A percentile compares a stretch with the other conserved stretches of the same genome.
These are phyloP conservation scores for Spinus olivaceus DNA, from an alignment of 2,797 vertebrate species.

Conservation along the genomic window DNA sequence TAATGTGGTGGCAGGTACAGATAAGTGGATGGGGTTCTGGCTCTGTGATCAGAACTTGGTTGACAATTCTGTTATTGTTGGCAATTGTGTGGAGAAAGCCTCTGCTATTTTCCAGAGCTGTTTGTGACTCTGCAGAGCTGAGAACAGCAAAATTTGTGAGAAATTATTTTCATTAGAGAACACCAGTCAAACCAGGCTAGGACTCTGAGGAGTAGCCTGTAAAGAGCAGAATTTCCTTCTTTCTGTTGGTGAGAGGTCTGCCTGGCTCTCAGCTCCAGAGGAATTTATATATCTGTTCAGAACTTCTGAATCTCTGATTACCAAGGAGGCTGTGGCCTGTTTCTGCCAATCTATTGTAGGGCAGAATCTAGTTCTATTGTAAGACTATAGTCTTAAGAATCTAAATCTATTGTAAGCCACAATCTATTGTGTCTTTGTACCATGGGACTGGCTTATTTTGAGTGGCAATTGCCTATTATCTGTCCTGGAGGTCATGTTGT, in stretches of 20 bases:
- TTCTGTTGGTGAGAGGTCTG: not conserved
- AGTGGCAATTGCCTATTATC: not conserved
- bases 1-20: not conserved
- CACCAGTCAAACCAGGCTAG: rapidly evolving
- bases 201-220: not conserved
- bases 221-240: not conserved
- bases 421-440: not conserved
- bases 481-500: not conserved
- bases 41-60: not conserved
- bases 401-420: not conserved
- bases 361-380: not conserved
- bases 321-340: not conserved
- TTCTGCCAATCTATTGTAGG: not conserved
- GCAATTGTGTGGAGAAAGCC: not conserved
- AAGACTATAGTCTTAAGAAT: not conserved
- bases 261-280: not conserved
- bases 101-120: not conserved
- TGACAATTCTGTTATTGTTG: not conserved
- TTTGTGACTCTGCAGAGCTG: not conserved
- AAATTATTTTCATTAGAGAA: not conserved
- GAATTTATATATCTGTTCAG: not conserved
- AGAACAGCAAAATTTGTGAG: not conserved
- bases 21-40: not conserved
- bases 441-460: not conserved
- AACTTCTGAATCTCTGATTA: not conserved